These are phyloP conservation scores for Scophthalmus maximus DNA, from an alignment of 2,113 vertebrate genomes.

Conservation along the genomic window DNA sequence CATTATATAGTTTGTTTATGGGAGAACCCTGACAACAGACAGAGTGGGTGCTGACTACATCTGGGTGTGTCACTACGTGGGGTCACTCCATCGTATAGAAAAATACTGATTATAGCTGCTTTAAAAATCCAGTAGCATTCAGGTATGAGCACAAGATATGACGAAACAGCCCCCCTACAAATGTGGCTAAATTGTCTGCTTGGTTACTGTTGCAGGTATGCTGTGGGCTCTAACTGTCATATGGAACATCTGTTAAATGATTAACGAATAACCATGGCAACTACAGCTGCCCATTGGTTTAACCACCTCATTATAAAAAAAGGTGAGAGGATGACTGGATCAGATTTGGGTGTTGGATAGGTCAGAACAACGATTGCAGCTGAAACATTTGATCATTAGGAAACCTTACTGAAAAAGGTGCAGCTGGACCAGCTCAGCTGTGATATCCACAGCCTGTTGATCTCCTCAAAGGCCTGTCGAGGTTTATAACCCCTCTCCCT, in stretches of 20 bases:
- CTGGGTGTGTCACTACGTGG: no score
- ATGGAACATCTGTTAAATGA: slow-evolving; percentile 2
- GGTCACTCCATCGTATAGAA: no score
- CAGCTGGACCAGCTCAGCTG: slow-evolving; percentile 25
- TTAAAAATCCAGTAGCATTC: no score
- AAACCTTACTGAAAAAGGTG: slow-evolving; percentile 32
- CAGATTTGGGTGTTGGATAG: not conserved
- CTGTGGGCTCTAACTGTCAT: slow-evolving; percentile 12
- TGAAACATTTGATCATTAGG: slow-evolving; percentile 13
- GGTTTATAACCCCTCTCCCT: slow-evolving; percentile 10
- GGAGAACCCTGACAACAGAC: no score
- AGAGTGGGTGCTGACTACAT: no score
- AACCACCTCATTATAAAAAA: slow-evolving; percentile 36
- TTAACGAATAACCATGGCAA: not conserved
- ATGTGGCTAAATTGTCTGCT: not conserved
- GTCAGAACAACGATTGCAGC: slow-evolving; percentile 1
- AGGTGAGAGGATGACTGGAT: not conserved
- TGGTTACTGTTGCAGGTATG: not conserved
- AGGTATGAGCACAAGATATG: not conserved
- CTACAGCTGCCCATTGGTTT: slow-evolving; percentile 27
- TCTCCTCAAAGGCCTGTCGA: slow-evolving; percentile 28
- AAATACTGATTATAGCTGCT: no score
- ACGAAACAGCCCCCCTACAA: no score
- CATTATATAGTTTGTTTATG: no score
- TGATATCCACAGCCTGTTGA: slow-evolving; percentile 38